Percentiles rank a stretch among this genome's conserved stretches.
These are phyloP conservation scores for Taenioides sp. DNA, from an alignment of 2,797 vertebrate species.

Conservation along the genomic window DNA sequence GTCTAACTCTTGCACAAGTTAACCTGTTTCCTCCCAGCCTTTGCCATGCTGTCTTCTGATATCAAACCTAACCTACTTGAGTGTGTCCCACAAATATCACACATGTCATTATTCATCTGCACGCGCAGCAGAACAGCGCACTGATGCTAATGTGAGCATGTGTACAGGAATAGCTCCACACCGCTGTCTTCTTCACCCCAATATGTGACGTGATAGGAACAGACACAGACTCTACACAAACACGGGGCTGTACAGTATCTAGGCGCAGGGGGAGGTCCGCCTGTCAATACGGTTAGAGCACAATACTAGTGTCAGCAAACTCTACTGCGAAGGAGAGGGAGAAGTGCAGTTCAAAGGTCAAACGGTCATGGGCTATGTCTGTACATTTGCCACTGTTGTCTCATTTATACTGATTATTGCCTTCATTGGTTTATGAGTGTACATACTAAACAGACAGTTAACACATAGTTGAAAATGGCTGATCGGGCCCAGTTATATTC, in stretches of 20 bases:
- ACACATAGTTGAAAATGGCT: too few relatives aligned
- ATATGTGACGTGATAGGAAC: conserved; percentile 62
- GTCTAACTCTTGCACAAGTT: neutral
- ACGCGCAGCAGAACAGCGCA: conserved; percentile 42
- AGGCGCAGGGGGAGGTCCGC: conserved; percentile 32
- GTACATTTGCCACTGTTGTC: conserved; percentile 7
- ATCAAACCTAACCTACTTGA: conserved; percentile 37
- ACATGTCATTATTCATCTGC: conserved; percentile 47
- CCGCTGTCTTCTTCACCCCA: conserved; percentile 50
- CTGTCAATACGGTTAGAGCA: conserved; percentile 49
- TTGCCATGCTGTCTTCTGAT: conserved; percentile 21
- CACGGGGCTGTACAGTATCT: conserved; percentile 46
- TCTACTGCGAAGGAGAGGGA: neutral
- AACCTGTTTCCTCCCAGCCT: neutral
- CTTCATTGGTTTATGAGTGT: neutral
- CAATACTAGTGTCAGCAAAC: conserved; percentile 24
- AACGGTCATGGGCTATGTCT: conserved; percentile 19
- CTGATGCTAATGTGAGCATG: conserved; percentile 57
- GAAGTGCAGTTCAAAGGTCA: conserved; percentile 28
- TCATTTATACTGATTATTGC: neutral
- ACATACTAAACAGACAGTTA: too few relatives aligned
- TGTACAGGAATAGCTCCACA: conserved; percentile 54
- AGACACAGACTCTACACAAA: conserved; percentile 61
- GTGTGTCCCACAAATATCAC: conserved; percentile 40
- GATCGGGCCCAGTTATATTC: too few relatives aligned